Base-by-base conservation (phyloP, 2,797 vertebrate species). In the Leptoclinus maculatus region DNA sequence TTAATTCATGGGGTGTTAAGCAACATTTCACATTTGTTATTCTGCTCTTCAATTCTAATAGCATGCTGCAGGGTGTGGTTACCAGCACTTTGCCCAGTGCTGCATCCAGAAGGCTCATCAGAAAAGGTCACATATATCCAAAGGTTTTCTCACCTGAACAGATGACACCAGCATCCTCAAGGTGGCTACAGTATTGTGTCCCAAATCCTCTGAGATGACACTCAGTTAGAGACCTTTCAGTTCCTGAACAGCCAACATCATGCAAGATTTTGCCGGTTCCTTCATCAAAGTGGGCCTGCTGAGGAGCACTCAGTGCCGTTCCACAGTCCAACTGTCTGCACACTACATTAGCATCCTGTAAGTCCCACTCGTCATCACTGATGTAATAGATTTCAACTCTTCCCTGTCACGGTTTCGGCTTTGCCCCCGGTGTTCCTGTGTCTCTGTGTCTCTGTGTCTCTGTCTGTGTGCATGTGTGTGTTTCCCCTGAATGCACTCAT, bases 301-400 rank as follows among this genome's bases (percentile, higher is more conserved):
- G 0, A 5, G 2, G 5, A 4, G 41, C 66, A 0, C 1, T 21
- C 23, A 17, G 0, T 6, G 59, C 39, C 0, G 1, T 0, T 0
- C 66, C 86, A 56, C 86, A 89, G 38, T 3, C 12, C 82, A 79
- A 0, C 56, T 81, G 2, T 21, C 70, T 74, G 56, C 86, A 88
- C 3, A 82, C 82, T 34, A 83, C 82, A 1, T 2, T 0, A 7
- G 62, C 71, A 12, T 84, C 62, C 0, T 41, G 2, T 2, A 63
- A 0, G 41, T 45, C 54, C 83, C 87, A 89, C 1, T 0, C 0
- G 0, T 75, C 69, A 67, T 78, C 64, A 1, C 5, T 6, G 2
- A 2, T 41, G 25, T 80, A 0, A 54, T 19, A 71, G 21, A 85
- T 39, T 38, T 86, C 85, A 34, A 87, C 79, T 77, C 72, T 86